Base-by-base conservation (phyloP, 2,797 vertebrate species). In the Ctenopoma multispine region DNA sequence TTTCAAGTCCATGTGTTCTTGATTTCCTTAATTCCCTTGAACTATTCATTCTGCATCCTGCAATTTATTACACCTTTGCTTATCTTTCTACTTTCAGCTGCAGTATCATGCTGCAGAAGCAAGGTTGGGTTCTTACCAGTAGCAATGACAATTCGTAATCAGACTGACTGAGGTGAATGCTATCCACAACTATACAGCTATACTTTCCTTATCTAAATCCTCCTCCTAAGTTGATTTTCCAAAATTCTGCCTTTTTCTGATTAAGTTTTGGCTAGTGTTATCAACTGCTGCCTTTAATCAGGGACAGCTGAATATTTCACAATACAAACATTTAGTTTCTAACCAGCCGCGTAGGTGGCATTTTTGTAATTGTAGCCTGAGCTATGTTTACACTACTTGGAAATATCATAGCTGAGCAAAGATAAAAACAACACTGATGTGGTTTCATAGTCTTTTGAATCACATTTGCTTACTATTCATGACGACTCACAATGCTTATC, bases 21-120 rank as follows among this genome's bases (percentile, higher is more conserved):
- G 3, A 68, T 67, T 27, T 18, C 9, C 34, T 18, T 17, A 1
- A 23, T 58, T 48, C 40, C 47, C 15, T 51, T 72, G 38, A 59
- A 24, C 50, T 64, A 48, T 63, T 58, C 13, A 41, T 64, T 59
- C 13, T 72, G 31, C 61, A 62, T 38, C 23, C 11, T 55, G n/a
- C 57, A 44, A 62, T 79, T 83, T 57, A 53, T 75, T 49, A 59
- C 61, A 69, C 47, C 46, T 76, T 48, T 53, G 47, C 74, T 60
- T n/a, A n/a, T n/a, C n/a, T n/a, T n/a, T n/a, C n/a, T 48, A 40
- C 18, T 50, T 44, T 53, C 23, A 41, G 47, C 31, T 53, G 34
- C 46, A 21, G 24, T 5, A 2, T 40, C 36, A 14, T 12, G 17
- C 53, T 63, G 62, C 46, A 69, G 49, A 50, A 23, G 38, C 7